Evolutionary conservation across 2,113 vertebrate species (phyloP).

Genomic region (Daphoenositta chrysoptera): DNA sequence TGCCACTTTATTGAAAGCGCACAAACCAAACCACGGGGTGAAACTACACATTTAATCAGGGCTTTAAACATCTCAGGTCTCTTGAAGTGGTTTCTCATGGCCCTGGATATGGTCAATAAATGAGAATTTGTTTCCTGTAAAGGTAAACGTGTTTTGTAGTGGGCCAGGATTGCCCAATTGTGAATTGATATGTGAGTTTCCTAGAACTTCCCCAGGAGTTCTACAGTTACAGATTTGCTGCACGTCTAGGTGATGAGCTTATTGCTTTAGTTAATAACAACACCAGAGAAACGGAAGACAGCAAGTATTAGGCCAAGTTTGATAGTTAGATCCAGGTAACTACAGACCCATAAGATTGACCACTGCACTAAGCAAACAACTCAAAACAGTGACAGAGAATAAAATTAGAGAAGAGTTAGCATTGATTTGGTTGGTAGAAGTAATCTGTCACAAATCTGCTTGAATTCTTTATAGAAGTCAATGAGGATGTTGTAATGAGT

Average conservation of each 20-base stretch:
- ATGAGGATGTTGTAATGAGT: background rate
- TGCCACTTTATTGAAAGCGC: background rate
- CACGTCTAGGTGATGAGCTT: background rate
- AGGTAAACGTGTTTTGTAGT: background rate
- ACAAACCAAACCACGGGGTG: background rate
- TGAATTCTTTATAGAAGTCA: background rate
- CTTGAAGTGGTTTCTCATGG: background rate
- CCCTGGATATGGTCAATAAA: background rate
- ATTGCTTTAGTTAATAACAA: background rate
- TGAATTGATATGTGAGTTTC: background rate
- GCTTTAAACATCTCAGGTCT: background rate
- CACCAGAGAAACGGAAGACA: background rate
- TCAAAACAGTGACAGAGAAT: background rate
- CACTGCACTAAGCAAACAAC: background rate
- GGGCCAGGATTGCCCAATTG: background rate
- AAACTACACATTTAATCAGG: background rate
- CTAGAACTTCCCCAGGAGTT: background rate
- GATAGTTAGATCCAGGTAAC: background rate
- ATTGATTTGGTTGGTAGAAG: background rate
- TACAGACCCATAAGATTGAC: background rate
- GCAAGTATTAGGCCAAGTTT: background rate
- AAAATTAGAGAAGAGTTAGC: background rate
- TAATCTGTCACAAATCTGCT: background rate
- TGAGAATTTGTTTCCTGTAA: background rate
- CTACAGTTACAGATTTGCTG: background rate